Conservation (phyloP, 2,888 invertebrate species). For the Steinernema hermaphroditum region DNA sequence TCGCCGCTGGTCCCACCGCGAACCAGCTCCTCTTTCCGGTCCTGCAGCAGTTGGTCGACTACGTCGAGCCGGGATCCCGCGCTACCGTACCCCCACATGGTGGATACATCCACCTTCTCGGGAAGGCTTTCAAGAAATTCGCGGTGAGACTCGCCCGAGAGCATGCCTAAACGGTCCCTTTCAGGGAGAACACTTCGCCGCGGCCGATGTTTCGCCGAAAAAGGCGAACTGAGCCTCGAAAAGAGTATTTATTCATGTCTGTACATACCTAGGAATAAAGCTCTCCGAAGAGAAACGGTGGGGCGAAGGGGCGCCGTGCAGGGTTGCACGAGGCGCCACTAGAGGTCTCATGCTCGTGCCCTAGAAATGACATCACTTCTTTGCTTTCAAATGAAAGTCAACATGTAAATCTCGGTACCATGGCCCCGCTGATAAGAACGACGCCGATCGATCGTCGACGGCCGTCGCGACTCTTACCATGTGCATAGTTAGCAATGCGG, state of each 20-base stretch:
- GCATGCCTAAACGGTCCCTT: background rate
- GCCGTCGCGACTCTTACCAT: conserved; percentile 4
- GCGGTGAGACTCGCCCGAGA: background rate
- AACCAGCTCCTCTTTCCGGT: background rate
- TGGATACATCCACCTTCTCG: background rate
- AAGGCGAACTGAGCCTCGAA: background rate
- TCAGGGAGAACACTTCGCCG: conserved; percentile 1
- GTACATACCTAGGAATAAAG: conserved; percentile 14
- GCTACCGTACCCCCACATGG: background rate
- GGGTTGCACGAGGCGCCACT: too few relatives aligned
- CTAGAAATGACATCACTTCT: too few relatives aligned
- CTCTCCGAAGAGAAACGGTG: background rate
- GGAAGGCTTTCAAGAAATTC: conserved; percentile 11
- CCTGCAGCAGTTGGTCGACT: conserved; percentile 5
- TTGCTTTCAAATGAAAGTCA: too few relatives aligned
- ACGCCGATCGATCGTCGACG: background rate
- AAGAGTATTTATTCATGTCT: background rate
- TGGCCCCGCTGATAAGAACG: conserved; percentile 16
- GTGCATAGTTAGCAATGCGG: conserved; percentile 24
- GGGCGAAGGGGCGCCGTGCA: too few relatives aligned
- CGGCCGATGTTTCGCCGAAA: conserved; percentile 11
- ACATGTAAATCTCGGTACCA: background rate
- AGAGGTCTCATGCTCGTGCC: too few relatives aligned
- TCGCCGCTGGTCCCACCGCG: background rate
- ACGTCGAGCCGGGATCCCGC: conserved; percentile 14